Conservation (phyloP, 2,113 vertebrate species). For the Phoenicopterus ruber region DNA sequence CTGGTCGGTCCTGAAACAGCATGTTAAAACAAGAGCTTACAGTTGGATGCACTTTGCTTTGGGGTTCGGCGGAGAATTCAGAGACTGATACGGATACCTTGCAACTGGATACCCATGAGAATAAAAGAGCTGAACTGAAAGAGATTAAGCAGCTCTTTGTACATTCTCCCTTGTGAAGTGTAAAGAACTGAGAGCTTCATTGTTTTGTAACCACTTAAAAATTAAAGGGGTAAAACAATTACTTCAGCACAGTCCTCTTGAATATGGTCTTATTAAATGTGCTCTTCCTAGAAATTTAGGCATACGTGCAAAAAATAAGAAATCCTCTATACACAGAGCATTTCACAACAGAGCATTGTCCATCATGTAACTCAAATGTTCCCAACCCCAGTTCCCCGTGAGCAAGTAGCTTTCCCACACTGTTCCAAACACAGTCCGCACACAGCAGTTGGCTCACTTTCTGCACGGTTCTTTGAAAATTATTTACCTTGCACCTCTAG, state of each 20-base stretch:
- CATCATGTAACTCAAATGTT: neutral
- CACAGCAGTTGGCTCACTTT: neutral
- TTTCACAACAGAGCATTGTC: neutral
- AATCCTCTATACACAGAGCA: neutral
- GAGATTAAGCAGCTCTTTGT: constrained; percentile 44
- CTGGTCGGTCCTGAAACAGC: neutral
- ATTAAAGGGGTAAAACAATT: neutral
- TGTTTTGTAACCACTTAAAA: constrained; percentile 25
- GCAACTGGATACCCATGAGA: constrained; percentile 63
- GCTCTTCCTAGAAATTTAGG: neutral
- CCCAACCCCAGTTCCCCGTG: neutral
- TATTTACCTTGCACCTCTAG: neutral
- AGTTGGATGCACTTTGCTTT: neutral
- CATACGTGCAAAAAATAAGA: neutral
- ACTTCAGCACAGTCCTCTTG: neutral
- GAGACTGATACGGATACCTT: neutral
- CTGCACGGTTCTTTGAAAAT: neutral
- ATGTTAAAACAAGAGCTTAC: neutral
- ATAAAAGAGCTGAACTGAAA: neutral
- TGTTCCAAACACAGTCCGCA: neutral
- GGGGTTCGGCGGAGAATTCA: neutral
- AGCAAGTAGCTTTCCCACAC: neutral
- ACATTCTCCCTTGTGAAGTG: neutral
- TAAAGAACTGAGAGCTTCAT: constrained; percentile 6
- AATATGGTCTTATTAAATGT: neutral